Evolutionary conservation across 2,113 vertebrate species (phyloP), one percentile per base, ranked within the genome.

Genomic region (Ceyx margarethae): DNA sequence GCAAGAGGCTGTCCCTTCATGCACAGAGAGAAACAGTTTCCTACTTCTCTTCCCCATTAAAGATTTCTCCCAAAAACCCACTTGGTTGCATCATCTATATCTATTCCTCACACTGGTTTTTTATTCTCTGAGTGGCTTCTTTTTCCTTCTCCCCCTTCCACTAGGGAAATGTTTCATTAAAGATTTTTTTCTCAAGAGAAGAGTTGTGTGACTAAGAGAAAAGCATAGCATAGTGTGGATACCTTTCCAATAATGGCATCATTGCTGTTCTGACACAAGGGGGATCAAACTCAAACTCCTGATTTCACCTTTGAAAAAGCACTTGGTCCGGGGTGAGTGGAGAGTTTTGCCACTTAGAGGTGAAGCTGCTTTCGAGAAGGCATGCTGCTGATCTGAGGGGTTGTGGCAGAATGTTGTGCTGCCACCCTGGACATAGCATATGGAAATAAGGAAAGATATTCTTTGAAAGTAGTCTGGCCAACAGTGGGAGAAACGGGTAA

Each of bases 321-420:
- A 2, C 22, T 72, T 48, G 66, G 7, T 7, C 14, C 16, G 31
- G 0, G 0, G 5, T 17, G 11, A 21, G 10, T 21, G 23, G 3
- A 46, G 64, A 78, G 25, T 33, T 83, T 85, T 58, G 21, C 11
- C 43, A 20, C 33, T 71, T n/a, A 40, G 16, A 69, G 46, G 4
- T 67, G 64, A 90, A 80, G 28, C 28, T 83, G 8, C 15, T 69
- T 8, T 31, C 15, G 18, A 60, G 43, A 17, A 48, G 2, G 8
- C 1, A 0, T 23, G 33, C 25, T 46, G 46, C 10, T 40, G 45
- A 8, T 29, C 11, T 60, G 8, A 83, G 10, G 19, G 21, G 12
- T 15, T 62, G 15, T 62, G 33, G 21, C n/a, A 51, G 16, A 31
- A 18, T 1, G 4, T 75, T 79, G 81, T 77, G 43, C 31, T 92